Evolutionary conservation across 1,140 invertebrate genomes (phyloP).

Genomic region (Zaprionus gabonicus): DNA sequence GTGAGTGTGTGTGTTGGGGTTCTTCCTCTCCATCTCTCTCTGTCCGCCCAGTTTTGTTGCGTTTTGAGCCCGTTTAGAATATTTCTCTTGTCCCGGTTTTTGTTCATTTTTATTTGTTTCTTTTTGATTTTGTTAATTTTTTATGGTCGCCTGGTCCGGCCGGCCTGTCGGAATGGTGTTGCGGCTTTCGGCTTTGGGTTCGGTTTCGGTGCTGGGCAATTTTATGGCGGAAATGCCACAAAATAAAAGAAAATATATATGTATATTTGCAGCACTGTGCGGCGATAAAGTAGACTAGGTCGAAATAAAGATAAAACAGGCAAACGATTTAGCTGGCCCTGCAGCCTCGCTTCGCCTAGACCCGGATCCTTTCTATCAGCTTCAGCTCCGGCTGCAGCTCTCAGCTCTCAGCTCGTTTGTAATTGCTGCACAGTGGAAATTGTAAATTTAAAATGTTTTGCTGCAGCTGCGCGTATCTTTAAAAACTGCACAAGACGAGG

Average conservation of each 20-base stretch:
- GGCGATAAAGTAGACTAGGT: constrained; percentile 77
- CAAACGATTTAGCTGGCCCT: constrained; percentile 53
- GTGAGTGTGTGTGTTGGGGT: too few species aligned
- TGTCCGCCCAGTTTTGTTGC: not conserved
- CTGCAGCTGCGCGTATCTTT: constrained; percentile 37
- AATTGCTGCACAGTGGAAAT: constrained; percentile 63
- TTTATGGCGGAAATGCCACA: constrained; percentile 81
- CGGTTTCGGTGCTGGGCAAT: constrained; percentile 31
- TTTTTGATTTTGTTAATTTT: constrained; percentile 76
- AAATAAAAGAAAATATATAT: constrained; percentile 75
- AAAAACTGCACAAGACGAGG: constrained; percentile 30
- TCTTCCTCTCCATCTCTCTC: not conserved
- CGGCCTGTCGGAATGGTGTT: constrained; percentile 41
- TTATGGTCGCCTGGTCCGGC: constrained; percentile 63
- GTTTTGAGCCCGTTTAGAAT: constrained; percentile 62
- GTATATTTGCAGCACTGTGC: constrained; percentile 48
- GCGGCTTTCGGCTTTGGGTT: constrained; percentile 38
- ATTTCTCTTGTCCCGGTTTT: constrained; percentile 49
- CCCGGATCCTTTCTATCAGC: not conserved
- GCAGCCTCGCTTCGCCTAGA: not conserved
- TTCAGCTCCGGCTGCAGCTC: not conserved
- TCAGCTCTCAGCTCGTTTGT: constrained; percentile 39
- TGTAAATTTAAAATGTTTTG: constrained; percentile 53
- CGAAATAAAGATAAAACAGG: constrained; percentile 78
- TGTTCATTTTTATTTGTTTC: constrained; percentile 27